Conservation (phyloP, 92 coral and sea anemone species). For the Scolanthus callimorphus region DNA sequence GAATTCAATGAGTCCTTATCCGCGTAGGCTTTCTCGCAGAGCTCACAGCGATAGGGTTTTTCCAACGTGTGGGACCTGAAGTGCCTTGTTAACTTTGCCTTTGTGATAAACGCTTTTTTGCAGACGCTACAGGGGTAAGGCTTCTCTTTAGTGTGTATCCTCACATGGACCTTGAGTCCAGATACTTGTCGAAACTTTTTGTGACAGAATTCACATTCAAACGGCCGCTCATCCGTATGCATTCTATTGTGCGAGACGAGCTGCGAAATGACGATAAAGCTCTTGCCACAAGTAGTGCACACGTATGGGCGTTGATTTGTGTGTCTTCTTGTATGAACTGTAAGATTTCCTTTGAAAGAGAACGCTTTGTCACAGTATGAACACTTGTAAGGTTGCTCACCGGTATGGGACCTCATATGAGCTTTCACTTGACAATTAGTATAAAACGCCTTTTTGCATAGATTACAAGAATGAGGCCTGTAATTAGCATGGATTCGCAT, state of each 20-base stretch:
- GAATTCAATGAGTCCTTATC: not conserved
- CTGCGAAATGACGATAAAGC: constrained; percentile 1
- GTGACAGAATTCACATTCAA: not conserved
- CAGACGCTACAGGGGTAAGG: not conserved
- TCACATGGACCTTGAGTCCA: not conserved
- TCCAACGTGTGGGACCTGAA: not conserved
- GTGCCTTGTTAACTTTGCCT: not conserved
- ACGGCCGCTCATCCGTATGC: constrained; percentile 1
- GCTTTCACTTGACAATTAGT: not conserved
- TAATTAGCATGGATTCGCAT: not conserved
- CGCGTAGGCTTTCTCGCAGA: not conserved
- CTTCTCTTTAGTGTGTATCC: not conserved
- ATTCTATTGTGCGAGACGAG: not conserved
- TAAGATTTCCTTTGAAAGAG: not conserved
- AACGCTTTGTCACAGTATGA: not conserved
- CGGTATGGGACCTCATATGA: not conserved
- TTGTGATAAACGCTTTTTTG: not conserved
- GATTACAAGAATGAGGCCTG: not conserved
- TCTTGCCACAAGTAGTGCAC: constrained; percentile 1
- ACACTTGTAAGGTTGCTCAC: not conserved
- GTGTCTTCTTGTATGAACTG: constrained; percentile 3
- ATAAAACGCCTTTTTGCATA: not conserved
- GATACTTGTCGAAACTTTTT: not conserved
- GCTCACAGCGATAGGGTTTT: not conserved
- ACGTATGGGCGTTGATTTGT: not conserved